Evolutionary conservation across 1,140 invertebrate species (phyloP).

Genomic region (Ylistrum balloti): DNA sequence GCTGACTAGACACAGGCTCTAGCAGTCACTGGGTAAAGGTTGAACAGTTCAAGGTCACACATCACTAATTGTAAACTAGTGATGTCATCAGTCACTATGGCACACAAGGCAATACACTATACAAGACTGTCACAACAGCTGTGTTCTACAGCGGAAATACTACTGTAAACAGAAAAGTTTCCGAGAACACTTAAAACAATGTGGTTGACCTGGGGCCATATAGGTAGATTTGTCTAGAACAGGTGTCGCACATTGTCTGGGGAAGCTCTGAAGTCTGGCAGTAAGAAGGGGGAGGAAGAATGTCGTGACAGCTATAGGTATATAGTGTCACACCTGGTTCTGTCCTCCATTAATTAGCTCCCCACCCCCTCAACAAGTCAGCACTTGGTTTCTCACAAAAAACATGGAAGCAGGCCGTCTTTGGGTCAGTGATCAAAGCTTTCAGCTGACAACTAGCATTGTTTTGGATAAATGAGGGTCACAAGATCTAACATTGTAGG

Average conservation of each 20-base stretch:
- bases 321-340: background rate
- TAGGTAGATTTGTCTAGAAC: background rate
- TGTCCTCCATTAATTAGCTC: background rate
- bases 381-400: background rate
- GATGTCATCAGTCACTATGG: background rate
- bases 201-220: background rate
- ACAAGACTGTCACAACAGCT: background rate
- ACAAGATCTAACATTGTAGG: background rate
- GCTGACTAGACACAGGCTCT: background rate
- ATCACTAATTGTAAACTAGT: background rate
- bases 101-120: background rate
- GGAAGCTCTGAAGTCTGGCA: background rate
- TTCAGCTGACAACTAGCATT: background rate
- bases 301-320: slow-evolving; percentile 10
- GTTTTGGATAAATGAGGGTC: slow-evolving; percentile 14
- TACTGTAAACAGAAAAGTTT: background rate
- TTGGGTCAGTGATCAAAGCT: slow-evolving; percentile 5
- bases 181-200: slow-evolving; percentile 3
- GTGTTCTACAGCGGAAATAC: background rate
- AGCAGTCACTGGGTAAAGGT: background rate
- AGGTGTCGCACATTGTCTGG: background rate
- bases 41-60: background rate
- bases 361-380: slow-evolving; percentile 29
- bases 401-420: background rate
- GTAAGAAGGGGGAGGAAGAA: background rate